Evolutionary conservation across 2,113 vertebrate species (phyloP), one percentile per base, ranked within the genome.

Genomic region (Caloenas nicobarica): DNA sequence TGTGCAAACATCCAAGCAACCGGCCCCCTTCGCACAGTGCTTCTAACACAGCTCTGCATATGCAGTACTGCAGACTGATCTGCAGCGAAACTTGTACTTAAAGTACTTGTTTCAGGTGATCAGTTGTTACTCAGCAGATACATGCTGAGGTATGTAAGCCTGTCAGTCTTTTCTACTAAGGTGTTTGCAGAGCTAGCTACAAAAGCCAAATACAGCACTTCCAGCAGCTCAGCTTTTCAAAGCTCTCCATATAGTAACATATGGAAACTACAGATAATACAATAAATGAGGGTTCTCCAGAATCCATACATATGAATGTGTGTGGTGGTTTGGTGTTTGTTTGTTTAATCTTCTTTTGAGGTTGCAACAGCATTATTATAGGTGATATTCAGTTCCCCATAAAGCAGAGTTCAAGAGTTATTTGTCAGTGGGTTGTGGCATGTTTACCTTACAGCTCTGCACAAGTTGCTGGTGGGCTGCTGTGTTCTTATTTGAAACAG

Each of bases 361-460:
- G 9, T 26, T 71, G 42, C 31, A 83, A 36, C 6, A 68, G 16
- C 31, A 24, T 25, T 42, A 33, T 48, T 34, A 36, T 0, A 64
- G 16, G 11, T 42, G 11, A 89, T 18, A 4, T 51, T 33, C 50
- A 80, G 28, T 2, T 88, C 36, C 65, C 53, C 62, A 53, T 3
- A 62, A 74, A 81, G 53, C 36, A 74, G 7, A 64, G 38, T 40
- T 70, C 77, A 68, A 19, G 66, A 51, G 17, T 34, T n/a, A 21
- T 8, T 58, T 84, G 17, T 23, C 77, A 80, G 29, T 3, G 23
- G 21, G 18, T 18, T 57, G 61, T 24, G 68, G 21, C 5, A 10
- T 4, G 68, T 76, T 97, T 98, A 99, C 99, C 99, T 99, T 99
- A 96, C 99, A 99, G 98, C 99, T 99, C 97, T 99, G 99, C 42